Evolutionary conservation across 2,888 invertebrate species (phyloP).

Genomic region (Hypomecis punctinalis): DNA sequence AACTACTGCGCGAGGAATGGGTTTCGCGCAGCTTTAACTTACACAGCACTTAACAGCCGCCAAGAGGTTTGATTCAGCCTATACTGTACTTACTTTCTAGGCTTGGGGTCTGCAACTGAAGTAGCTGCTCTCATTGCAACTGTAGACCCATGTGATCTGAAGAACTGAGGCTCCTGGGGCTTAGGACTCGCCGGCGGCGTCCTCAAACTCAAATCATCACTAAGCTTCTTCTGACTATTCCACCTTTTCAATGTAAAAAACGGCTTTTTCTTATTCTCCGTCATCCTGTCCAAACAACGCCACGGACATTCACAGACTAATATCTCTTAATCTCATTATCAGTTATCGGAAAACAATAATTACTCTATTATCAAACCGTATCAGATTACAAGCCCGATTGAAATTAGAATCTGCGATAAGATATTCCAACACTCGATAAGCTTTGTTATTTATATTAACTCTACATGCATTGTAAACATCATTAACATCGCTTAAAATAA

Average conservation of each 20-base stretch:
- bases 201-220: slow-evolving; percentile 44
- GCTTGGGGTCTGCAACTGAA: slow-evolving; percentile 55
- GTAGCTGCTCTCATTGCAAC: slow-evolving; percentile 44
- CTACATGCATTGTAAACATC: slow-evolving; percentile 10
- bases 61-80: no score
- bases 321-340: slow-evolving; percentile 43
- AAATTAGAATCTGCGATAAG: slow-evolving; percentile 37
- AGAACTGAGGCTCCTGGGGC: slow-evolving; percentile 32
- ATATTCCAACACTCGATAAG: slow-evolving; percentile 29
- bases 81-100: slow-evolving; percentile 62
- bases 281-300: slow-evolving; percentile 57
- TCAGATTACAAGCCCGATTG: slow-evolving; percentile 33
- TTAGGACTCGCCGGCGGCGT: slow-evolving; percentile 29
- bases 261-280: slow-evolving; percentile 71
- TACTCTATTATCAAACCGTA: slow-evolving; percentile 32
- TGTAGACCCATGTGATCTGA: slow-evolving; percentile 45
- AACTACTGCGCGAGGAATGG: no score
- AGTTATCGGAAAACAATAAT: slow-evolving; percentile 26
- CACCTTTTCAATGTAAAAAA: slow-evolving; percentile 71
- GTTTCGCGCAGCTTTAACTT: no score
- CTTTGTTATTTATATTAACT: slow-evolving; percentile 13
- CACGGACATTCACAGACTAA: slow-evolving; percentile 43
- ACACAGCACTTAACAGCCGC: no score
- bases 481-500: slow-evolving; percentile 14
- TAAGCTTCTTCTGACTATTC: slow-evolving; percentile 57